These are phyloP conservation scores for Acrocephalus scirpaceus DNA, from an alignment of 2,797 vertebrate genomes.

Conservation along the genomic window DNA sequence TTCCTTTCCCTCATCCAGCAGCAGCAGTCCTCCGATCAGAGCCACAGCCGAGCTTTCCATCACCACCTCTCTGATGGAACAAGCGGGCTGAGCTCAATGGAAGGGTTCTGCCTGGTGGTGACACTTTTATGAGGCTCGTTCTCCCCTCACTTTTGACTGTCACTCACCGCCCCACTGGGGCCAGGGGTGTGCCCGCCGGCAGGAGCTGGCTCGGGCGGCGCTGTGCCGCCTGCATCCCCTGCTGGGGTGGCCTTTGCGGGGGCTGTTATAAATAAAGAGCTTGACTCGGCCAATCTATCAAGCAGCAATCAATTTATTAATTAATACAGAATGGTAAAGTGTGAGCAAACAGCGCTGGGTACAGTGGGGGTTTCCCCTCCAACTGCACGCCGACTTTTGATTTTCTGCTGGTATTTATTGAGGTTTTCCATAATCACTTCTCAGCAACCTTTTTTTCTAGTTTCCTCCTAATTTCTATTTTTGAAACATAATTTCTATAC, in stretches of 20 bases:
- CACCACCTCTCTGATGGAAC: neutral
- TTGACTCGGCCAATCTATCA: no score
- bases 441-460: no score
- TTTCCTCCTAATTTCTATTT: no score
- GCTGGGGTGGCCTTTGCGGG: neutral
- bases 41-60: neutral
- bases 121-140: neutral
- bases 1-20: neutral
- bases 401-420: no score
- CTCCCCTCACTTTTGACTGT: neutral
- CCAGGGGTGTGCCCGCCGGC: neutral
- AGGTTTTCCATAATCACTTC: no score
- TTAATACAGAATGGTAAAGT: no score
- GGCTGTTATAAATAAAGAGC: no score
- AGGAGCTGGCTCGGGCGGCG: fast-evolving
- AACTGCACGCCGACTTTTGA: no score
- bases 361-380: no score
- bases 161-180: neutral
- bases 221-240: neutral
- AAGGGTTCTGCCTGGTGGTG: neutral
- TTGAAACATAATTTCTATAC: no score
- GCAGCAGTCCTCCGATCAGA: neutral
- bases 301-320: no score
- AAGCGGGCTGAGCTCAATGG: neutral
- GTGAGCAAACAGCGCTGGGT: no score